These are phyloP conservation scores for Dallia pectoralis DNA, from an alignment of 2,797 vertebrate species.

Conservation along the genomic window DNA sequence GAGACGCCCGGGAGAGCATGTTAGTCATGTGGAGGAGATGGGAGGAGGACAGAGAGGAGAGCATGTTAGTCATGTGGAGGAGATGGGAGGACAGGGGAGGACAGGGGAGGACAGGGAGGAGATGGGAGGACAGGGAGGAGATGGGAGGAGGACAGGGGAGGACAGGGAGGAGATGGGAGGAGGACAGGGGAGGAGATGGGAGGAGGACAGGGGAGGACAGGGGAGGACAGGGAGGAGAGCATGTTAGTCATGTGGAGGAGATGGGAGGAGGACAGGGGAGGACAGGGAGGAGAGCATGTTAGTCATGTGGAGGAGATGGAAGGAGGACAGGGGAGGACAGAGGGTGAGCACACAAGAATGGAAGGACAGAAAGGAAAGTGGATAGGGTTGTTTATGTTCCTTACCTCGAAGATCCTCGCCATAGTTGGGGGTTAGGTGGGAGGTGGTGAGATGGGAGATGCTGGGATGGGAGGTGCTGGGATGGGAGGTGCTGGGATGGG, in stretches of 20 bases:
- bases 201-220: too few relatives aligned
- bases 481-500: slow-evolving; percentile 55
- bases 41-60: slow-evolving; percentile 26
- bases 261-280: too few relatives aligned
- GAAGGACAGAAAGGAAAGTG: slow-evolving; percentile 3
- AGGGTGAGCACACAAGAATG: neutral
- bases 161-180: too few relatives aligned
- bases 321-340: neutral
- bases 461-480: slow-evolving; percentile 52
- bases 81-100: neutral
- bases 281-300: slow-evolving; percentile 37
- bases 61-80: too few relatives aligned
- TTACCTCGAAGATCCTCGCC: slow-evolving; percentile 67
- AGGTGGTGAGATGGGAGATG: slow-evolving; percentile 56
- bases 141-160: neutral
- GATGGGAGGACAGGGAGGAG: slow-evolving; percentile 2
- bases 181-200: too few relatives aligned
- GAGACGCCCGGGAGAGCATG: slow-evolving; percentile 26
- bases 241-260: slow-evolving; percentile 6
- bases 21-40: slow-evolving; percentile 6
- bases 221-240: too few relatives aligned
- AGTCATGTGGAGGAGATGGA: too few relatives aligned
- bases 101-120: neutral
- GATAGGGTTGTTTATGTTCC: slow-evolving; percentile 27
- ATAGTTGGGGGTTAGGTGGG: slow-evolving; percentile 45